Conservation (phyloP, 2,113 vertebrate genomes). For the Zapus hudsonius region DNA sequence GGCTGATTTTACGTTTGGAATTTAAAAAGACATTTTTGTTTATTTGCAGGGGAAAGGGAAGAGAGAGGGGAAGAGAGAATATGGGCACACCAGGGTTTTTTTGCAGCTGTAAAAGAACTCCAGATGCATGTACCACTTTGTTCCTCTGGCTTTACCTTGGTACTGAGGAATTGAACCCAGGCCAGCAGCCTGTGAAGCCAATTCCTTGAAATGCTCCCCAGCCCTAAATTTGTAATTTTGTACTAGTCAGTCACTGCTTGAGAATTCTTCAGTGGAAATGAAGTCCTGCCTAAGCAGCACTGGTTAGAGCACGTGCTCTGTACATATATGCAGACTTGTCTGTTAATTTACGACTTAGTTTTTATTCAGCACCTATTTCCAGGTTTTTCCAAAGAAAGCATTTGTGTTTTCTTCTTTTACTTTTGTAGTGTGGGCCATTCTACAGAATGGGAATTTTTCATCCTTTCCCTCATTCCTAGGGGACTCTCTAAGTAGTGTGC, state of each 20-base stretch:
- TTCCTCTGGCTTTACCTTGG: no score
- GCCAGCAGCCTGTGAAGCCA: no score
- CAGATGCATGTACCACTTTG: no score
- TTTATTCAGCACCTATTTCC: neutral
- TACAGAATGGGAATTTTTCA: conserved; percentile 64
- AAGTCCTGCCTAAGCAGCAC: neutral
- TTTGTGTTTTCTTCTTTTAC: neutral
- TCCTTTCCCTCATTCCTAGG: conserved; percentile 80
- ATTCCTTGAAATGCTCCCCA: no score
- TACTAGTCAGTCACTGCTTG: conserved; percentile 62
- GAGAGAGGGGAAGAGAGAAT: no score
- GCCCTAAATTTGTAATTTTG: conserved; percentile 55
- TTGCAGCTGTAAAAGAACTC: no score
- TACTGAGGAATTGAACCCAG: no score
- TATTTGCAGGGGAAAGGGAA: no score
- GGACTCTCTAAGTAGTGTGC: conserved; percentile 80
- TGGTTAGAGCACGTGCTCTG: accelerated
- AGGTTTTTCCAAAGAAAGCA: conserved; percentile 51
- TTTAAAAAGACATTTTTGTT: no score
- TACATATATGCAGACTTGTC: conserved; percentile 6
- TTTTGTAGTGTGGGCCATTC: conserved; percentile 51
- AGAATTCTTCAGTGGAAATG: conserved; percentile 65
- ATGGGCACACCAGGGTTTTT: no score
- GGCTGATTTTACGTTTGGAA: conserved; percentile 37
- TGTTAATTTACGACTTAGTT: conserved; percentile 24